phyloP scores from a whole-genome alignment of 2,888 invertebrate genomes.

The Quadriops clusia region DNA sequence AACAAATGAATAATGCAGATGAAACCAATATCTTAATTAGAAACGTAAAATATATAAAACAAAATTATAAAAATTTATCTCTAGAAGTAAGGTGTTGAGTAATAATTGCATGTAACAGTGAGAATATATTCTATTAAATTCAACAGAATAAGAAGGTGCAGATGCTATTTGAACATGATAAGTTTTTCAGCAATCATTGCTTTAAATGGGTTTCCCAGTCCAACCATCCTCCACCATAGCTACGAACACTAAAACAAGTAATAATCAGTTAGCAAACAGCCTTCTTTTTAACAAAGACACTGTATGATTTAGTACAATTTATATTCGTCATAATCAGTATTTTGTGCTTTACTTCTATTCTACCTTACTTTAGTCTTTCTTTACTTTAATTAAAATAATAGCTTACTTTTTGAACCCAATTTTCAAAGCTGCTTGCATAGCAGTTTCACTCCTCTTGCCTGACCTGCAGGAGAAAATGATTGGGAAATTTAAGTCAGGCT shows the following conservation, averaged over 20 bases:
- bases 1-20: too few species aligned
- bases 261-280: background rate
- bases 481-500: conserved; percentile 46
- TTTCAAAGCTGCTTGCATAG: conserved; percentile 45
- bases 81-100: too few species aligned
- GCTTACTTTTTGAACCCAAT: conserved; percentile 51
- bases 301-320: conserved; percentile 3
- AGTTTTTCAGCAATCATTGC: too few species aligned
- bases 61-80: too few species aligned
- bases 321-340: conserved; percentile 5
- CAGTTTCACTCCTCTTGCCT: conserved; percentile 52
- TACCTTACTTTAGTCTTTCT: background rate
- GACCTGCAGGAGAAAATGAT: conserved; percentile 59
- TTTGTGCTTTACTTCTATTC: background rate
- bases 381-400: conserved; percentile 1
- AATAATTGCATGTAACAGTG: too few species aligned
- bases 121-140: too few species aligned
- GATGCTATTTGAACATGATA: too few species aligned
- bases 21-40: too few species aligned
- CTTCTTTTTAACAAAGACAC: background rate
- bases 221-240: conserved; percentile 39
- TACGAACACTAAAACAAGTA: conserved; percentile 28
- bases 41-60: too few species aligned
- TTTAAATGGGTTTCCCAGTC: conserved; percentile 34
- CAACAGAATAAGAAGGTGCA: too few species aligned